A percentile compares a stretch with the other conserved stretches of the same genome.
Evolutionary conservation across 2,113 vertebrate species (phyloP).

Genomic region (Phrynosoma blainvillii): DNA sequence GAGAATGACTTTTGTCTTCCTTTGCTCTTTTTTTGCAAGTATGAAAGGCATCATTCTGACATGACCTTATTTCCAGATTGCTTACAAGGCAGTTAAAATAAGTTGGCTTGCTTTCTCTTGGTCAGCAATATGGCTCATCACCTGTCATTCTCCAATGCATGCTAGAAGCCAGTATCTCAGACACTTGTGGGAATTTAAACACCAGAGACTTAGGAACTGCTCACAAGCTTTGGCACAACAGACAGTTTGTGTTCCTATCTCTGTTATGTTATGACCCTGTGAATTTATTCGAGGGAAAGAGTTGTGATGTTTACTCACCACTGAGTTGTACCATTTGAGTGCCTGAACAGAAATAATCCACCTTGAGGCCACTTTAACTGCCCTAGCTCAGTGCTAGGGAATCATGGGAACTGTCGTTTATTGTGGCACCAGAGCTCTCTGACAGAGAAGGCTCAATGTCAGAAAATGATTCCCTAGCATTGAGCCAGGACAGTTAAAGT

Average conservation of each 20-base stretch:
- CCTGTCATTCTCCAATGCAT: neutral
- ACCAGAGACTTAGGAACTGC: neutral
- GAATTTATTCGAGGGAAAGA: neutral
- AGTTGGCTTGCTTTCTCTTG: neutral
- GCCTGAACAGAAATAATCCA: too few species aligned
- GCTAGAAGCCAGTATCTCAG: slow-evolving; percentile 10
- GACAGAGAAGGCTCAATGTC: too few species aligned
- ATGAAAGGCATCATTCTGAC: slow-evolving; percentile 24
- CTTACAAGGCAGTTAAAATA: slow-evolving; percentile 3
- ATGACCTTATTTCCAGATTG: slow-evolving; percentile 9
- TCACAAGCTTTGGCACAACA: neutral
- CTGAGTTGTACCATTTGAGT: neutral
- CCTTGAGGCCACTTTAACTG: too few species aligned
- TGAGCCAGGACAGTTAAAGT: too few species aligned
- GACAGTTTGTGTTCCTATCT: neutral
- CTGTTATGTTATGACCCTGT: neutral
- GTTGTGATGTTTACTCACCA: neutral
- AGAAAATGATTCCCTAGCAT: too few species aligned
- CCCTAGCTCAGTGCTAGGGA: too few species aligned
- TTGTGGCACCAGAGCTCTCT: too few species aligned
- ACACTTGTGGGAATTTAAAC: slow-evolving; percentile 20
- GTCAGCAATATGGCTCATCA: slow-evolving; percentile 14
- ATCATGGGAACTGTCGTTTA: too few species aligned
- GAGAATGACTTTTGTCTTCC: neutral
- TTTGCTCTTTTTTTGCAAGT: neutral